These are phyloP conservation scores for Leptodactylus fallax DNA, from an alignment of 2,797 vertebrate genomes.

Conservation along the genomic window DNA sequence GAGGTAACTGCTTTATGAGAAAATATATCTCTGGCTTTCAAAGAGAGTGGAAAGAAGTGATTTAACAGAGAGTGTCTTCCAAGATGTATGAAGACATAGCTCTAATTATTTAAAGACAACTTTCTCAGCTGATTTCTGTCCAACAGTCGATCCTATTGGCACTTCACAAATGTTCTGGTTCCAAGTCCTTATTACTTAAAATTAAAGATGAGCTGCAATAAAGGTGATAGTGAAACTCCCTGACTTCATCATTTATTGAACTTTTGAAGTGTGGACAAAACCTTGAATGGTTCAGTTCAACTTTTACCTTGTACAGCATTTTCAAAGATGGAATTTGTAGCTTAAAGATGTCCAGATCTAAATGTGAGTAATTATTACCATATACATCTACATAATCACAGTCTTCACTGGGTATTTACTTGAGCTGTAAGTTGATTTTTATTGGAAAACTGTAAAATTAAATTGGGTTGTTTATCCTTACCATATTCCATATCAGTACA, in stretches of 20 bases:
- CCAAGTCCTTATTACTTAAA: constrained; percentile 55
- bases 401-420: not conserved
- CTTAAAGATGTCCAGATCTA: not conserved
- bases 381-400: not conserved
- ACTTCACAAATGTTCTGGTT: constrained; percentile 35
- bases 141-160: constrained; percentile 54
- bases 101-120: constrained; percentile 62
- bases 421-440: not conserved
- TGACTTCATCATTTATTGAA: constrained; percentile 45
- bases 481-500: not conserved
- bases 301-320: constrained; percentile 3
- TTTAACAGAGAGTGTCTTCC: constrained; percentile 54
- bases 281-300: constrained; percentile 12
- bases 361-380: not conserved
- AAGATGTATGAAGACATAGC: constrained; percentile 57
- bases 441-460: not conserved
- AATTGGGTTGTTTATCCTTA: not conserved
- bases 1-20: constrained; percentile 60
- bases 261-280: constrained; percentile 35
- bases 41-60: constrained; percentile 60
- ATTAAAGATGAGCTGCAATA: constrained; percentile 57
- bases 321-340: not conserved
- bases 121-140: constrained; percentile 59
- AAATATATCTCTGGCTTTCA: constrained; percentile 61
- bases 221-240: constrained; percentile 50